phyloP scores from a whole-genome alignment of 2,797 vertebrate genomes.

The Danio choprae region DNA sequence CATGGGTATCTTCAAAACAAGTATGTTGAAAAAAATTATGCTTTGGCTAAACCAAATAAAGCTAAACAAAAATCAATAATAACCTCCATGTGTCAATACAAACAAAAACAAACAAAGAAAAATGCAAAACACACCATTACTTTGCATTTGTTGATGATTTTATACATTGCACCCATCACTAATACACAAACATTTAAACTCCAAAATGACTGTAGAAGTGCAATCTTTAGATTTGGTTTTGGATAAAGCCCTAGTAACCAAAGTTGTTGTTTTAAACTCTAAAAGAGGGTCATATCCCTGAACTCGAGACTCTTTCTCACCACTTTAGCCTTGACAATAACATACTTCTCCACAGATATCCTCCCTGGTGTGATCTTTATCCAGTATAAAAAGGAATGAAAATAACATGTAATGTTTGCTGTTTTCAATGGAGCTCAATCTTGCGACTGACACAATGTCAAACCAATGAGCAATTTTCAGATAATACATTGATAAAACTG shows the following conservation, averaged over 20 bases:
- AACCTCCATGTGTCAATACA: not conserved
- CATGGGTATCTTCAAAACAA: conserved; percentile 7
- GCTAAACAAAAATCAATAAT: not conserved
- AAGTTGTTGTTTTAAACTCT: not conserved
- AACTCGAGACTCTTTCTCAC: not conserved
- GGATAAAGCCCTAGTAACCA: not conserved
- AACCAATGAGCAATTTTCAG: not conserved
- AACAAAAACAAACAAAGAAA: not conserved
- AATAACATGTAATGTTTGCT: not conserved
- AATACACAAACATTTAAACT: not conserved
- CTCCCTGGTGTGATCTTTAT: not conserved
- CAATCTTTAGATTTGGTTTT: not conserved
- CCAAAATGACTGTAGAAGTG: not conserved
- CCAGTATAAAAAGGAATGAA: not conserved
- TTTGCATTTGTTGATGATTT: not conserved
- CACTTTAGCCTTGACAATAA: not conserved
- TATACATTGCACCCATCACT: not conserved
- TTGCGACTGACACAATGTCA: not conserved
- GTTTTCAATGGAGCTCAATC: not conserved
- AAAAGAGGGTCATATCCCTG: not conserved
- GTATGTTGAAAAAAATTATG: not conserved
- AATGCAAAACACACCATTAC: not conserved
- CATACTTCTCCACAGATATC: not conserved
- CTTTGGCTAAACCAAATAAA: not conserved
- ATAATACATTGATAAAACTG: not conserved